Percentiles rank a stretch among this genome's conserved stretches.
Evolutionary conservation across 1,140 invertebrate species (phyloP).

Genomic region (Rhopalosiphum padi): DNA sequence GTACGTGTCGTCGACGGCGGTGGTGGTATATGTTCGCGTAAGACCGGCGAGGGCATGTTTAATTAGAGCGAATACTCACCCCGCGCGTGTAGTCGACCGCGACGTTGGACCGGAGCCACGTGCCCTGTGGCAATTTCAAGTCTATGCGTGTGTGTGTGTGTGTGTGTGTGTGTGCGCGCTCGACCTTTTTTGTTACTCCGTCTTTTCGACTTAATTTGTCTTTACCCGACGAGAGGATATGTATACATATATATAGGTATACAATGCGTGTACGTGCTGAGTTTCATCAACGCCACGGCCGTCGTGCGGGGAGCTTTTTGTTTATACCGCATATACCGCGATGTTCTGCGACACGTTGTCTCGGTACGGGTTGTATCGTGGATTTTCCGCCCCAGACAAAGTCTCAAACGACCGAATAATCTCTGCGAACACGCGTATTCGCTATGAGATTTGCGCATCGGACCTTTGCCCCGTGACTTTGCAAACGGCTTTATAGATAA

Average conservation of each 20-base stretch:
- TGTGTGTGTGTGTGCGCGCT: no score
- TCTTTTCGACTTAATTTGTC: neutral
- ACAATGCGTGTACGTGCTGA: neutral
- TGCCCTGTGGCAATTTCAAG: neutral
- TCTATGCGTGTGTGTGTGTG: no score
- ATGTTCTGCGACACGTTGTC: no score
- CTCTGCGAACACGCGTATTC: no score
- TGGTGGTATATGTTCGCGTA: neutral
- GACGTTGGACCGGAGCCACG: neutral
- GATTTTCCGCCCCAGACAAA: no score
- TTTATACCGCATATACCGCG: no score
- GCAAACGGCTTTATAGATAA: neutral
- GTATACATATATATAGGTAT: no score
- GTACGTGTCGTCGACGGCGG: neutral
- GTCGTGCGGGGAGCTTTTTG: neutral
- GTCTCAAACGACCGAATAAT: no score
- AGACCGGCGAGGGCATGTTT: neutral
- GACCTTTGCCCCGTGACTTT: neutral
- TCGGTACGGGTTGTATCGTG: no score
- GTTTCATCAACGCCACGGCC: neutral
- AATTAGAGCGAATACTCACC: neutral
- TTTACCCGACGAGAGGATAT: neutral
- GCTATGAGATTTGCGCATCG: no score
- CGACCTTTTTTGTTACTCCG: neutral
- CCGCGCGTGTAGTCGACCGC: neutral